Percentiles rank a stretch among this genome's conserved stretches.
These are phyloP conservation scores for Mesochorus sp. DNA, from an alignment of 2,888 invertebrate genomes.

Conservation along the genomic window DNA sequence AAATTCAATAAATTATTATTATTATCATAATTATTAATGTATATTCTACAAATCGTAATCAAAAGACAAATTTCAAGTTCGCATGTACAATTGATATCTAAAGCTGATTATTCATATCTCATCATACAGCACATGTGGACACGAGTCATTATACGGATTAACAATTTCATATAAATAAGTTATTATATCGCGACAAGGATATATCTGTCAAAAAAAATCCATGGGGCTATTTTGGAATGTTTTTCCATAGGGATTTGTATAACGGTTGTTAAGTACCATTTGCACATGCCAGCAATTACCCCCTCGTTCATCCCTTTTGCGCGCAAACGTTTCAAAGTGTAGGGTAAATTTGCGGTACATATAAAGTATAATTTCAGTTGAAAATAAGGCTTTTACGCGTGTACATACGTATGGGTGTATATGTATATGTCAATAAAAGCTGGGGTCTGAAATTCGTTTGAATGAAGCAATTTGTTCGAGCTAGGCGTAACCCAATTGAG, in stretches of 20 bases:
- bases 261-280: slow-evolving; percentile 42
- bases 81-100: too few relatives aligned
- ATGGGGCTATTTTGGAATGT: neutral
- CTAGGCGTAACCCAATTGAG: slow-evolving; percentile 78
- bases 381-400: neutral
- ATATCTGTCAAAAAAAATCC: slow-evolving; percentile 29
- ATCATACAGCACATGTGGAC: too few relatives aligned
- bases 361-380: slow-evolving; percentile 46
- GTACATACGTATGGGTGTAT: neutral
- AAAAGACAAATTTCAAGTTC: too few relatives aligned
- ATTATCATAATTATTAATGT: too few relatives aligned
- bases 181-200: neutral
- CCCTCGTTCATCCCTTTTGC: slow-evolving; percentile 25
- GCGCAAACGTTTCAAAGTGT: slow-evolving; percentile 13
- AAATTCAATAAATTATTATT: too few relatives aligned
- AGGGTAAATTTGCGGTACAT: neutral
- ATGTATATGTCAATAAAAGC: slow-evolving; percentile 18
- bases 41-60: too few relatives aligned
- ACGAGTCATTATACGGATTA: slow-evolving; percentile 10
- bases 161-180: slow-evolving; percentile 34
- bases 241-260: slow-evolving; percentile 24
- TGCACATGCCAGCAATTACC: slow-evolving; percentile 33
- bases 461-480: slow-evolving; percentile 81
- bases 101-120: too few relatives aligned
- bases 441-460: slow-evolving; percentile 76